Conservation (phyloP, 1,140 invertebrate genomes). For the Muscidifurax raptorellus region DNA sequence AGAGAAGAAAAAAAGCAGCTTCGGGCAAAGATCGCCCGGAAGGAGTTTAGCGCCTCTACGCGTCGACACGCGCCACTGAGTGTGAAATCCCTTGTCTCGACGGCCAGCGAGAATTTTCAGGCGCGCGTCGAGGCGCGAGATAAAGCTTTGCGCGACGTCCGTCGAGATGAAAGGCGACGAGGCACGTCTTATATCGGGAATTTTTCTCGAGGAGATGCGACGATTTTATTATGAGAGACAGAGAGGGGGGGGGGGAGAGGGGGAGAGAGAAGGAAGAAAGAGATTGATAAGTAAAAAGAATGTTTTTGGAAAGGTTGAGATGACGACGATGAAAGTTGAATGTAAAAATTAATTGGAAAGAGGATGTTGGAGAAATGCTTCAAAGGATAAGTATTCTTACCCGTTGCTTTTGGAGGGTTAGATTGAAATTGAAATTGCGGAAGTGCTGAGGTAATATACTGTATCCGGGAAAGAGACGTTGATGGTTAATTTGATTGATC, state of each 20-base stretch:
- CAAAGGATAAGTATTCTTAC: background rate
- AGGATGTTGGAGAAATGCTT: background rate
- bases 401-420: no score
- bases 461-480: no score
- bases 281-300: background rate
- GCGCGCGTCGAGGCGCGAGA: background rate
- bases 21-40: conserved; percentile 16
- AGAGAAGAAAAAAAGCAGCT: background rate
- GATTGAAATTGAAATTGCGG: no score
- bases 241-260: background rate
- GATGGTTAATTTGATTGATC: no score
- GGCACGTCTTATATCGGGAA: conserved; percentile 12
- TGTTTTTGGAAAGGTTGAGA: background rate
- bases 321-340: background rate
- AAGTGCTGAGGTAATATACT: no score
- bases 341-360: no score
- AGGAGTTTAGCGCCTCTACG: conserved; percentile 5
- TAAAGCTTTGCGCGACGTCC: background rate
- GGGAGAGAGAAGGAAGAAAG: no score
- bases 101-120: background rate
- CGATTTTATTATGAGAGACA: conserved; percentile 17
- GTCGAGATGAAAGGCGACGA: background rate
- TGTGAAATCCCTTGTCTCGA: conserved; percentile 35
- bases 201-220: background rate
- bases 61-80: conserved; percentile 13